Evolutionary conservation across 1,140 invertebrate genomes (phyloP).

Genomic region (Triops cancriformis): DNA sequence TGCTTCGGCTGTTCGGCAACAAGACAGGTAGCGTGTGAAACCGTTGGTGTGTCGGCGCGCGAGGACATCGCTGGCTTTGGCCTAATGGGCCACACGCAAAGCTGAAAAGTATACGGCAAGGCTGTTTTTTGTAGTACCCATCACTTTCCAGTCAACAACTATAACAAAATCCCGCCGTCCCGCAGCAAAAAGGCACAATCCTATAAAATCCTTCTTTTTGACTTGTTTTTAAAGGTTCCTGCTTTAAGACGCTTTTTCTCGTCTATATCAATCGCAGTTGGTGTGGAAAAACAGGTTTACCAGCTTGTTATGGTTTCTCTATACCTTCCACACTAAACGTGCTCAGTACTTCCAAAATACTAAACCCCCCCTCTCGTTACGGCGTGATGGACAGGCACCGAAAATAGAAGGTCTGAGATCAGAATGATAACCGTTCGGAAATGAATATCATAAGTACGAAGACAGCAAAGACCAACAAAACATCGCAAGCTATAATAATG

Average conservation of each 20-base stretch:
- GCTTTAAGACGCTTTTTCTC: not conserved
- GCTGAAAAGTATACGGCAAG: not conserved
- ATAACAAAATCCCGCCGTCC: not conserved
- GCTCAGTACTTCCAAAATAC: not conserved
- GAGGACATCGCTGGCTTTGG: conserved; percentile 24
- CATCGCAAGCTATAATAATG: no score
- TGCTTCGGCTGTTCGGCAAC: not conserved
- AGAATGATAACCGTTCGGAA: not conserved
- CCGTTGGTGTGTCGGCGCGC: conserved; percentile 24
- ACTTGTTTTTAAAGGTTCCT: not conserved
- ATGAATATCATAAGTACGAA: not conserved
- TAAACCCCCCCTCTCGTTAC: not conserved
- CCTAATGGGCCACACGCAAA: conserved; percentile 28
- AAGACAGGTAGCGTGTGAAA: conserved; percentile 29
- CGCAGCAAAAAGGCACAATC: not conserved
- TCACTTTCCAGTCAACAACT: not conserved
- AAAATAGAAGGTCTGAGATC: not conserved
- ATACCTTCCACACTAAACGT: not conserved
- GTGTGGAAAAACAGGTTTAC: not conserved
- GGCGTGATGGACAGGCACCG: no score
- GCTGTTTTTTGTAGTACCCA: not conserved
- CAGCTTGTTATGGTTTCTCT: not conserved
- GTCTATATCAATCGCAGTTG: not conserved
- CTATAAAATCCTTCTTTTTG: not conserved
- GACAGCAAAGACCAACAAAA: not conserved